A percentile compares a stretch with the other conserved stretches of the same genome.
Conservation (phyloP, 2,113 vertebrate genomes). For the Platysteira castanea region DNA sequence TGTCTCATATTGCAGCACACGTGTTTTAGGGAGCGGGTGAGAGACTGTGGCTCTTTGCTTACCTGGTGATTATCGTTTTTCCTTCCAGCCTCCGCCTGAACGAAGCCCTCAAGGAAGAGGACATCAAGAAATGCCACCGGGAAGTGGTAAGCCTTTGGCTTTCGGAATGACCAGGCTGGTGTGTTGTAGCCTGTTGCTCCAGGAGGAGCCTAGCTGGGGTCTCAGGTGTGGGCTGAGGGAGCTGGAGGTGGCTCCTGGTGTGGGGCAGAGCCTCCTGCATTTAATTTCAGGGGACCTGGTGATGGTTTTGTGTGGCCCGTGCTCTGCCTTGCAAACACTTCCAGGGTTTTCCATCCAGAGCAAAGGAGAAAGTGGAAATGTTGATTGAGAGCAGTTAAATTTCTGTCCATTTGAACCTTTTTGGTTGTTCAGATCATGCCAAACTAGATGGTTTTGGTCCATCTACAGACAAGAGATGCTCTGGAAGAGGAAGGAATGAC, state of each 20-base stretch:
- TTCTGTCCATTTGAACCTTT: rapidly evolving
- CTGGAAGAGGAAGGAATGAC: background rate
- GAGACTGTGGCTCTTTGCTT: background rate
- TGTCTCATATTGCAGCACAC: background rate
- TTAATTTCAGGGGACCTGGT: background rate
- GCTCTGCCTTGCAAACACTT: background rate
- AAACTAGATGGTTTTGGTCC: background rate
- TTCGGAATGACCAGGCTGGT: background rate
- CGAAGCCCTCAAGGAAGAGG: conserved; percentile 65
- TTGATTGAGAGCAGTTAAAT: background rate
- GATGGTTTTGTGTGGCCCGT: rapidly evolving
- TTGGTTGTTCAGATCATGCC: background rate
- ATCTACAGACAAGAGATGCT: background rate
- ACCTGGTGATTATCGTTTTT: background rate
- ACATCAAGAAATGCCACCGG: conserved; percentile 68
- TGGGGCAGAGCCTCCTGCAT: background rate
- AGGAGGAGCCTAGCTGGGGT: background rate
- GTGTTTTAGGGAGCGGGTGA: rapidly evolving
- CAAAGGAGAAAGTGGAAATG: background rate
- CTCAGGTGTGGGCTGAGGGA: background rate
- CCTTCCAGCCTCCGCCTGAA: conserved; percentile 65
- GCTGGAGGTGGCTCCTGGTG: rapidly evolving
- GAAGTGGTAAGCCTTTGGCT: conserved; percentile 66
- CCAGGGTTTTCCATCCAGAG: background rate
- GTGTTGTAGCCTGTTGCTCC: background rate